phyloP scores from a whole-genome alignment of 2,888 invertebrate genomes.

The Habrosyne pyritoides region DNA sequence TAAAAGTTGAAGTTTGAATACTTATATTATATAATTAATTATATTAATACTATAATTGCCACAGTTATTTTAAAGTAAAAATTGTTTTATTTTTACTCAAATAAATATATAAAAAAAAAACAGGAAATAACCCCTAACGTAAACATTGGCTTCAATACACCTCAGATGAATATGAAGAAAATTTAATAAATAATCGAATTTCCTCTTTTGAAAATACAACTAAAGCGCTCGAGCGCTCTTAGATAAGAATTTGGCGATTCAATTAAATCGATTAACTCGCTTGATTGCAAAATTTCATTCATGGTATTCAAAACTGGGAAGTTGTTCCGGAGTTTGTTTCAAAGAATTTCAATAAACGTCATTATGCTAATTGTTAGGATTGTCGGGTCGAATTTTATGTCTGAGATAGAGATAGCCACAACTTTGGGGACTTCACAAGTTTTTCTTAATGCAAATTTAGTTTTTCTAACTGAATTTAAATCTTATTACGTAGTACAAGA shows the following conservation, averaged over 20 bases:
- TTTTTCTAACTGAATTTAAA: too few species aligned
- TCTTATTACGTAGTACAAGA: too few species aligned
- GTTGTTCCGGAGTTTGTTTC: constrained; percentile 31
- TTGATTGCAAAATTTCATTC: constrained; percentile 66
- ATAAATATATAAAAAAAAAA: too few species aligned
- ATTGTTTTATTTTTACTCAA: too few species aligned
- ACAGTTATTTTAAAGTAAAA: too few species aligned
- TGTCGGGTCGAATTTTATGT: constrained; percentile 19
- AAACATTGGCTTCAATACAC: too few species aligned
- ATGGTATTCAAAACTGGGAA: constrained; percentile 49
- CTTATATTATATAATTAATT: too few species aligned
- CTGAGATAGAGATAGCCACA: not conserved
- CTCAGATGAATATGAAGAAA: too few species aligned
- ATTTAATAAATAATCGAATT: not conserved
- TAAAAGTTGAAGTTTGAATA: too few species aligned
- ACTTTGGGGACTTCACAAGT: not conserved
- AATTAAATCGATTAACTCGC: constrained; percentile 47
- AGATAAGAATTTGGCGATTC: constrained; percentile 31
- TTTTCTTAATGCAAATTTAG: not conserved
- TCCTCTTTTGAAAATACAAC: not conserved
- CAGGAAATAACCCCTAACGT: too few species aligned
- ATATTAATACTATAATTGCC: too few species aligned
- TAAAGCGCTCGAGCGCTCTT: not conserved
- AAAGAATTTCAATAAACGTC: constrained; percentile 68
- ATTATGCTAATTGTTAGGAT: constrained; percentile 54